Conservation (phyloP, 2,113 vertebrate genomes). For the Microcebus murinus region DNA sequence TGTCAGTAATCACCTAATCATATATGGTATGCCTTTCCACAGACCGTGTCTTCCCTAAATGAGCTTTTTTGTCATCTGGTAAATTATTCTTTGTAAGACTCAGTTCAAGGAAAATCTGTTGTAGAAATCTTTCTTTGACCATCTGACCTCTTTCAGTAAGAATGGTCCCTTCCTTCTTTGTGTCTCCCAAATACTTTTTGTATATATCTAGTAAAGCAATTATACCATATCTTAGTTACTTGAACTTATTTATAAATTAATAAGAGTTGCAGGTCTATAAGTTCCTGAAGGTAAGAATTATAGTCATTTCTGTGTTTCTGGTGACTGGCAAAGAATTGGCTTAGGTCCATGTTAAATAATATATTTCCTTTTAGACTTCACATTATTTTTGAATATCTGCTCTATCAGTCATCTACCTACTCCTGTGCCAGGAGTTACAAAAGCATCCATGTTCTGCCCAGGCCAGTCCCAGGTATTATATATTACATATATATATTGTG, state of each 20-base stretch:
- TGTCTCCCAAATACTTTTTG: background rate
- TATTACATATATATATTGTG: background rate
- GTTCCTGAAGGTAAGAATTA: background rate
- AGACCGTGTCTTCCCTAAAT: background rate
- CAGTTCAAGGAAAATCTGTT: background rate
- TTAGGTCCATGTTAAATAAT: slow-evolving; percentile 12
- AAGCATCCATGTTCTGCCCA: background rate
- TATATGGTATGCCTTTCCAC: background rate
- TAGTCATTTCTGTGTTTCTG: background rate
- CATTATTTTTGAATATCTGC: background rate
- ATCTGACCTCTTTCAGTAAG: background rate
- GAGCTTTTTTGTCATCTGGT: background rate
- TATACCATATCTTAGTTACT: background rate
- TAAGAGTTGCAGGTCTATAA: background rate
- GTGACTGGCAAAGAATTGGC: background rate
- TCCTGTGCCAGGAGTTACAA: background rate
- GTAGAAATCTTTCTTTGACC: background rate
- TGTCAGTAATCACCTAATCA: background rate
- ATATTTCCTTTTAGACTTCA: slow-evolving; percentile 21
- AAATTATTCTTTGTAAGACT: background rate
- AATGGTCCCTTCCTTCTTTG: background rate
- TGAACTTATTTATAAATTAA: background rate
- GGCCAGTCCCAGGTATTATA: background rate
- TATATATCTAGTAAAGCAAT: background rate
- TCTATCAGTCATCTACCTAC: background rate